Base-by-base conservation (phyloP, 2,113 vertebrate genomes). In the Rhinoptilus africanus region DNA sequence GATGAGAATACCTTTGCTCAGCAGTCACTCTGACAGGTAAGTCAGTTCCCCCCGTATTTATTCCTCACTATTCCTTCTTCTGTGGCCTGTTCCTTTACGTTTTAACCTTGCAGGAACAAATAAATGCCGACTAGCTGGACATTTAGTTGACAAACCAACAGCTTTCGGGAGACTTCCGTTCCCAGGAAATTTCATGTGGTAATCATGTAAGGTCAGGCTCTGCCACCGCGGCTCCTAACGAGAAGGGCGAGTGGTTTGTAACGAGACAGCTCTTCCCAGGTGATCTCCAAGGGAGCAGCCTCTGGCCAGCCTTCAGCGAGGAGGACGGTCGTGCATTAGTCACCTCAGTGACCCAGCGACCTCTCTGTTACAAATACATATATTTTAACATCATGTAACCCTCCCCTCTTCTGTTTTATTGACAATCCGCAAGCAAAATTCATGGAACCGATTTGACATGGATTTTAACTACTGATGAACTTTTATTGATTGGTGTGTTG, bases 391-490 rank as follows among this genome's bases (percentile, higher is more conserved):
- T 86, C 75, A 63, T 89, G 26, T 94, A 95, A 92, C 88, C 66
- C 45, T 79, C 50, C 45, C 67, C 57, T 89, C 63, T 63, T 68
- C 68, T 77, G 20, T 62, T 76, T 56, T 93, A 94, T 93, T 82
- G 93, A 85, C 73, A 57, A 85, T 53, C 47, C 60, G 10, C 82
- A 37, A 66, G 43, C 71, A 85, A 97, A 97, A 94, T 88, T 80
- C 76, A 90, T 72, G 91, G 73, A 85, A 68, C 16, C 47, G 63
- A 28, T 92, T 67, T 88, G 74, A 79, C 88, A 79, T 83, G 90
- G 92, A 85, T 94, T 97, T 97, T 97, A 97, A 82, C 93, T 88
- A 73, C 93, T 56, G 45, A 82, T 94, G 88, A 96, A 94, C 88
- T 92, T 39, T n/a, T 84, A 85, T 94, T 78, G 92, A 94, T 86